Conservation (phyloP, 2,797 vertebrate species). For the Coilia nasus region DNA sequence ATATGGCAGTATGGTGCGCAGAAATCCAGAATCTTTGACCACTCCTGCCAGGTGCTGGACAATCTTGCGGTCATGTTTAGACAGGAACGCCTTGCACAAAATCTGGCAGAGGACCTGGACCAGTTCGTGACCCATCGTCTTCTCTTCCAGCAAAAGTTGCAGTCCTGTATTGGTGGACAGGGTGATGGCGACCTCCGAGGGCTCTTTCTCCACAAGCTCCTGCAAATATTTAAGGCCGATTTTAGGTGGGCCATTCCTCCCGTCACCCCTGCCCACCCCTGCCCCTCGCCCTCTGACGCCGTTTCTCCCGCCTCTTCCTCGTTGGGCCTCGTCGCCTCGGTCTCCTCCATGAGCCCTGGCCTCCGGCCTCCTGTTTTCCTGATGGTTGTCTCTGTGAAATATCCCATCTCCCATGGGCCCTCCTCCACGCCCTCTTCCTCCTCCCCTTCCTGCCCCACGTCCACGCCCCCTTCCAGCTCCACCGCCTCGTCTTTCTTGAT, state of each 20-base stretch:
- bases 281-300: slow-evolving; percentile 19
- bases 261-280: slow-evolving; percentile 35
- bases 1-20: slow-evolving; percentile 77
- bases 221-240: slow-evolving; percentile 80
- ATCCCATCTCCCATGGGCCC: background rate
- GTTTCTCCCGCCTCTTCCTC: slow-evolving; percentile 37
- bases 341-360: slow-evolving; percentile 26
- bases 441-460: slow-evolving; percentile 21
- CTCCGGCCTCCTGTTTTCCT: background rate
- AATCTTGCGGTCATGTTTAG: slow-evolving; percentile 75
- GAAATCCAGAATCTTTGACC: slow-evolving; percentile 86
- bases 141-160: slow-evolving; percentile 70
- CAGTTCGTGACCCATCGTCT: slow-evolving; percentile 73
- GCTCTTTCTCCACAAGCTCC: slow-evolving; percentile 79
- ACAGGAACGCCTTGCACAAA: slow-evolving; percentile 82
- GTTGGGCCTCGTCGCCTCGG: slow-evolving; percentile 18
- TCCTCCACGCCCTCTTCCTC: slow-evolving; percentile 22
- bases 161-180: slow-evolving; percentile 77
- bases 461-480: background rate
- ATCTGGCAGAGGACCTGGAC: slow-evolving; percentile 83
- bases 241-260: slow-evolving; percentile 49
- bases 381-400: background rate
- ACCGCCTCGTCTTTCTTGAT: slow-evolving; percentile 1
- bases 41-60: slow-evolving; percentile 79
- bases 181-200: slow-evolving; percentile 82